Conservation (phyloP, 2,888 invertebrate genomes). For the Drosophila helvetica region DNA sequence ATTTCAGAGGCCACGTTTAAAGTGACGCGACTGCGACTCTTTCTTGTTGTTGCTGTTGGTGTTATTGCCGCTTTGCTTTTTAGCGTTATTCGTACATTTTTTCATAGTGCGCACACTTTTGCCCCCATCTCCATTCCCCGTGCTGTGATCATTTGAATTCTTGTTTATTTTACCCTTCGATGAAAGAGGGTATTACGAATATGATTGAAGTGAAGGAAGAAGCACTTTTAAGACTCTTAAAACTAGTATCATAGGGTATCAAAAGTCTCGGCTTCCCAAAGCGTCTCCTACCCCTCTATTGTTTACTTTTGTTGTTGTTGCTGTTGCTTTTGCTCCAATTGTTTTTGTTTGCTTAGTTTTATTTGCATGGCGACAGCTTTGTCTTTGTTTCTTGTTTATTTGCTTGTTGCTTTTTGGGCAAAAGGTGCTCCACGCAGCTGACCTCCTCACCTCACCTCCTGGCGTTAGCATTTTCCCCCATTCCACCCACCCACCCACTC, state of each 20-base stretch:
- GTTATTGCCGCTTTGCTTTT: conserved; percentile 23
- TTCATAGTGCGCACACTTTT: conserved; percentile 45
- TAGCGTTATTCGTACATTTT: conserved; percentile 27
- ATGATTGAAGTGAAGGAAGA: background rate
- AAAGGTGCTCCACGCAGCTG: conserved; percentile 38
- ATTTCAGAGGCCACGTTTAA: conserved; percentile 37
- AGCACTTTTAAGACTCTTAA: background rate
- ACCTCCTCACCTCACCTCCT: conserved; percentile 1
- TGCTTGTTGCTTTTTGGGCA: conserved; percentile 63
- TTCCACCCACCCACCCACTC: background rate
- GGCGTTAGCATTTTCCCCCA: background rate
- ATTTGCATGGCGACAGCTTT: conserved; percentile 54
- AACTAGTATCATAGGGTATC: background rate
- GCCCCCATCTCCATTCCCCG: conserved; percentile 4
- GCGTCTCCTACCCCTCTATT: conserved; percentile 55
- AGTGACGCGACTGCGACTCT: conserved; percentile 1
- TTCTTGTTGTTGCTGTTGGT: conserved; percentile 21
- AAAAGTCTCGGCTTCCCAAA: background rate
- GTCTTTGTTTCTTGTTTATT: conserved; percentile 49
- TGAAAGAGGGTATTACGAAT: background rate
- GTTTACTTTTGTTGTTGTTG: conserved; percentile 32
- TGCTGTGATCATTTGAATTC: conserved; percentile 19
- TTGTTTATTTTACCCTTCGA: conserved; percentile 37
- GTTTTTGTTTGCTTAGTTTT: conserved; percentile 38
- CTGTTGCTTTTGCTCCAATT: conserved; percentile 17